Base-by-base conservation (phyloP, 1,140 invertebrate genomes). In the Penaeus vannamei region DNA sequence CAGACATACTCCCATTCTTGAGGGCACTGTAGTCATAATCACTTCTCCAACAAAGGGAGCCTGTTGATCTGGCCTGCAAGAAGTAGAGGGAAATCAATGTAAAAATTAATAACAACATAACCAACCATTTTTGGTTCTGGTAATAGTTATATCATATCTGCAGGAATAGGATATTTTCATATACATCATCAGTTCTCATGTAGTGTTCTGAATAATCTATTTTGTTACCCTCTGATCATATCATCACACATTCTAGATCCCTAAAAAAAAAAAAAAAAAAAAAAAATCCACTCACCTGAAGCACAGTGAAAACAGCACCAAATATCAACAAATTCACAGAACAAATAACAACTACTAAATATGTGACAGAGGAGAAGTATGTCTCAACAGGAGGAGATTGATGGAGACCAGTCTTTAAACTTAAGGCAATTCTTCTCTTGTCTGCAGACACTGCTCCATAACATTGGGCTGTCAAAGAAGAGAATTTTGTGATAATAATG, bases 271-370 rank as follows among this genome's bases (percentile, higher is more conserved):
- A 20, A 3, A 23, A 14, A 85, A n/a, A 42, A 29, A 64, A 59
- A 81, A 36, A 20, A 1, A 29, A 23, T 29, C 22, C 3, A 84
- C 86, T 29, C 84, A 89, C 87, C 82, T 89, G 87, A 42, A 89
- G 87, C 46, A 89, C 72, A 22, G 87, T 89, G 61, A 89, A 89
- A 14, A 89, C 87, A 60, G 87, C 87, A 84, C 87, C 87, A 85
- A 89, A 89, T 79, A 89, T 89, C 26, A 89, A 36, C 79, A 89
- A 26, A 80, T 89, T 89, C 36, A 89, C 72, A 53, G 84, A 84
- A 61, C 87, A 89, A 53, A 89, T 85, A 84, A 79, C 60, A 84
- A 81, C 87, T 26, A 89, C 66, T 46, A 89, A 66, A 32, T 82
- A 84, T 1, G 87, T 89, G 29, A 84, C 87, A 22, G 87, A 89